phyloP scores from a whole-genome alignment of 2,888 invertebrate genomes.

The Aphidius colemani region DNA sequence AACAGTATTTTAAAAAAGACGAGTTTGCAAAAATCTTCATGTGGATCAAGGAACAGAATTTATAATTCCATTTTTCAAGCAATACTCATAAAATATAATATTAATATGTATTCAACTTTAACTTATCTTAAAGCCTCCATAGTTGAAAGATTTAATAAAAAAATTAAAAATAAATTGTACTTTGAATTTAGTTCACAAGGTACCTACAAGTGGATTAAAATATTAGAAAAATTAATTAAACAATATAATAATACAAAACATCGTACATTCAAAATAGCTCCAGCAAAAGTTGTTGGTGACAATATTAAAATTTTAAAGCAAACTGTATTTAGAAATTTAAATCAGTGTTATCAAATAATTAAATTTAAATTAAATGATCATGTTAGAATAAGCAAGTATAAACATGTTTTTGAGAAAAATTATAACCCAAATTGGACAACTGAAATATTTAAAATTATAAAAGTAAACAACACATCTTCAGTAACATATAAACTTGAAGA shows the following conservation, averaged over 20 bases:
- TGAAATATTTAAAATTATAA: constrained; percentile 47
- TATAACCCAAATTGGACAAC: constrained; percentile 50
- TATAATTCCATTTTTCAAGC: constrained; percentile 26
- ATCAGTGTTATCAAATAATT: not conserved
- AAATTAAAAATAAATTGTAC: constrained; percentile 32
- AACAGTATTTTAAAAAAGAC: too few species aligned
- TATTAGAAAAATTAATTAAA: constrained; percentile 25
- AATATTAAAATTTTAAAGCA: constrained; percentile 34
- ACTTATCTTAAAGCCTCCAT: constrained; percentile 43
- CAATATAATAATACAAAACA: constrained; percentile 49
- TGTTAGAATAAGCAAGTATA: constrained; percentile 48
- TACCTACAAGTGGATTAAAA: constrained; percentile 34
- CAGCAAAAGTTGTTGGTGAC: constrained; percentile 47
- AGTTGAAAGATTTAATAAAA: too few species aligned
- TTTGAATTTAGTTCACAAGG: constrained; percentile 27
- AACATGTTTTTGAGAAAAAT: constrained; percentile 47
- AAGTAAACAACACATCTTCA: constrained; percentile 46
- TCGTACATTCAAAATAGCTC: constrained; percentile 48
- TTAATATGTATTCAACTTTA: constrained; percentile 33
- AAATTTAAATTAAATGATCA: constrained; percentile 42
- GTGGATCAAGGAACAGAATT: too few species aligned
- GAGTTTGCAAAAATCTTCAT: too few species aligned
- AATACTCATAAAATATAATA: constrained; percentile 26
- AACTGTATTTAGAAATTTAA: too few species aligned
- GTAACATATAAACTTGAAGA: constrained; percentile 46